Percentiles rank a stretch among this genome's conserved stretches.
Evolutionary conservation across 2,113 vertebrate genomes (phyloP).

Genomic region (Naja naja): DNA sequence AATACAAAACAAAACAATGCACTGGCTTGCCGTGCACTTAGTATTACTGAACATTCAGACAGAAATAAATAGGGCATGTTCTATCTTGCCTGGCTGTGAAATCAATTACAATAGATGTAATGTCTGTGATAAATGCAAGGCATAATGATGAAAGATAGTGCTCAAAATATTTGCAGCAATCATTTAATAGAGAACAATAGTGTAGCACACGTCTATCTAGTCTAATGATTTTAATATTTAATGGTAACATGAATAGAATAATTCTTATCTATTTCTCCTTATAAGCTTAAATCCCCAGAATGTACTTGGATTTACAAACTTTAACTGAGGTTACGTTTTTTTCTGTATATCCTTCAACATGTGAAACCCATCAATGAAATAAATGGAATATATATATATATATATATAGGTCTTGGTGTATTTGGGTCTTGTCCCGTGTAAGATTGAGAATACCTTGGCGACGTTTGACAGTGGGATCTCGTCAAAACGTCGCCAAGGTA

Average conservation of each 20-base stretch:
- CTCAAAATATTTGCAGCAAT: slow-evolving; percentile 7
- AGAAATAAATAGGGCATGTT: slow-evolving; percentile 71
- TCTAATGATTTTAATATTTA: neutral
- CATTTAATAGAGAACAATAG: slow-evolving; percentile 11
- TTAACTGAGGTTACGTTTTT: neutral
- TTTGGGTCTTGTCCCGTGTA: too few relatives aligned
- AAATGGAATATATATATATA: too few relatives aligned
- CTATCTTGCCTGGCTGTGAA: slow-evolving; percentile 58
- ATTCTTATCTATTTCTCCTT: neutral
- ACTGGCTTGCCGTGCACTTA: slow-evolving; percentile 67
- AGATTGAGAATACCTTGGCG: too few relatives aligned
- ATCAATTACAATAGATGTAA: slow-evolving; percentile 55
- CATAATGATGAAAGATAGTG: neutral
- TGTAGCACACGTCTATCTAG: slow-evolving; percentile 9
- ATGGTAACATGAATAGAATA: neutral
- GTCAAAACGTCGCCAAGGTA: too few relatives aligned
- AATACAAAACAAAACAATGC: slow-evolving; percentile 44
- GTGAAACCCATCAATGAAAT: neutral
- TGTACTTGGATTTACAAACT: neutral
- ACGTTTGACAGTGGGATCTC: too few relatives aligned
- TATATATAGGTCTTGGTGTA: too few relatives aligned
- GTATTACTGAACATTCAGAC: slow-evolving; percentile 69
- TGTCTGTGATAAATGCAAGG: slow-evolving; percentile 63
- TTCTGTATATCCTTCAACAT: neutral
- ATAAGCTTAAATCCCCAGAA: neutral